Evolutionary conservation across 2,113 vertebrate species (phyloP), one percentile per base, ranked within the genome.

Genomic region (Pelobates fuscus): DNA sequence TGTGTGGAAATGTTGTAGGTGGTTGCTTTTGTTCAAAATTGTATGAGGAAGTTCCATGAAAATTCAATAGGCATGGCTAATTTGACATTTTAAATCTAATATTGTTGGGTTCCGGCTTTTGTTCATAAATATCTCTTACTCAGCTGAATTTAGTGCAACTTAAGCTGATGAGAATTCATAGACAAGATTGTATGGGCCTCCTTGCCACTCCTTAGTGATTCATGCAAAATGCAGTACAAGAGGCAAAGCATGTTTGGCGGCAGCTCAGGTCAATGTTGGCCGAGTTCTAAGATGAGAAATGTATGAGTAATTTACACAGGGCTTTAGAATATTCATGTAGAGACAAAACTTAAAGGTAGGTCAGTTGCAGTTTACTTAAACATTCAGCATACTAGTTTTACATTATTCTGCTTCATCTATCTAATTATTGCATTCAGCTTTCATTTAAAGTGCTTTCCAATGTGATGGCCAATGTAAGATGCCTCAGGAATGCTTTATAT

Each of bases 291-390:
- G 32, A 37, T n/a, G 15, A 5, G 27, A 62, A 30, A 5, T 15
- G 43, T 54, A 23, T 15, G 30, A 64, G 41, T 25, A 54, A 23
- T 57, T 66, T 65, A 46, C 61, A 54, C 44, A 55, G 44, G 64
- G 37, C 15, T 24, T 11, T 41, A 17, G 26, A 57, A 2, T 41
- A 24, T 66, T 74, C 71, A 29, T 74, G 71, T 74, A 66, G 61
- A 61, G 62, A 66, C 71, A 74, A 8, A 67, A 21, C 24, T 26
- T 26, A 58, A 58, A 66, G 21, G 32, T 58, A 74, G 71, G 71
- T 74, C 62, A 74, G 21, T 29, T 5, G 26, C 32, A 74, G 71
- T 66, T 74, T 66, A 74, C 32, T 57, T 46, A 46, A 27, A 57
- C 49, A 24, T 4, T 63, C 41, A 62, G 20, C 4, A 32, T 17